These are phyloP conservation scores for Pseudomugil tenellus DNA, from an alignment of 2,797 vertebrate genomes.

Conservation along the genomic window DNA sequence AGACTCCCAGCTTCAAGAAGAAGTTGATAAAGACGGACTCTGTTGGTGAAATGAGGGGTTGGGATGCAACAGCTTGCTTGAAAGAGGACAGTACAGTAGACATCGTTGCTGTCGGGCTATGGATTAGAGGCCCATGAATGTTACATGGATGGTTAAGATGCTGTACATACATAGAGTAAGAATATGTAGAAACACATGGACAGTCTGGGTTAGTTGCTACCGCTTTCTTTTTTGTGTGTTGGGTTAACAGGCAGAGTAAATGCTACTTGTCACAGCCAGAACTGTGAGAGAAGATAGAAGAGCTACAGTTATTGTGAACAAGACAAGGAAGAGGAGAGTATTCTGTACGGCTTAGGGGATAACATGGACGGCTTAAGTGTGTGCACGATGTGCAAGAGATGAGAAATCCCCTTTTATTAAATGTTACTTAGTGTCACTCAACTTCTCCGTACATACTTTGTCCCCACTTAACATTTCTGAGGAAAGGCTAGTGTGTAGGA, in stretches of 20 bases:
- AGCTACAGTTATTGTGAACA: conserved; percentile 31
- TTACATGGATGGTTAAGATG: conserved; percentile 20
- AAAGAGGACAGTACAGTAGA: conserved; percentile 20
- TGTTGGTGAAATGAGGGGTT: conserved; percentile 14
- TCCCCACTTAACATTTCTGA: conserved; percentile 1
- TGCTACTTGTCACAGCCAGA: conserved; percentile 71
- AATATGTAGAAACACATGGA: conserved; percentile 39
- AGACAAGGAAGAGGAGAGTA: conserved; percentile 10
- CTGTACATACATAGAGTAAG: conserved; percentile 29
- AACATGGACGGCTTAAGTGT: conserved; percentile 46
- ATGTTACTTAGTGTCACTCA: conserved; percentile 46
- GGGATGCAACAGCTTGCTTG: background rate
- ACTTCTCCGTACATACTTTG: conserved; percentile 19
- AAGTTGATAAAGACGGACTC: conserved; percentile 45
- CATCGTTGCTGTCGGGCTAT: conserved; percentile 40
- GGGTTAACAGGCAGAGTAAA: conserved; percentile 56
- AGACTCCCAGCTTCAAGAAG: conserved; percentile 34
- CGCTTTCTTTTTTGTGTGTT: conserved; percentile 31
- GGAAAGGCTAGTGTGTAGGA: conserved; percentile 4
- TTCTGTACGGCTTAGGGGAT: conserved; percentile 51
- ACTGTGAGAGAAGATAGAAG: conserved; percentile 46
- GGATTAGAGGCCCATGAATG: conserved; percentile 23
- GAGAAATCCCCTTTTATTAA: background rate
- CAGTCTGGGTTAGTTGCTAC: conserved; percentile 58
- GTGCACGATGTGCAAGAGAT: conserved; percentile 36